These are phyloP conservation scores for Recurvirostra avosetta DNA, from an alignment of 2,113 vertebrate genomes.

Conservation along the genomic window DNA sequence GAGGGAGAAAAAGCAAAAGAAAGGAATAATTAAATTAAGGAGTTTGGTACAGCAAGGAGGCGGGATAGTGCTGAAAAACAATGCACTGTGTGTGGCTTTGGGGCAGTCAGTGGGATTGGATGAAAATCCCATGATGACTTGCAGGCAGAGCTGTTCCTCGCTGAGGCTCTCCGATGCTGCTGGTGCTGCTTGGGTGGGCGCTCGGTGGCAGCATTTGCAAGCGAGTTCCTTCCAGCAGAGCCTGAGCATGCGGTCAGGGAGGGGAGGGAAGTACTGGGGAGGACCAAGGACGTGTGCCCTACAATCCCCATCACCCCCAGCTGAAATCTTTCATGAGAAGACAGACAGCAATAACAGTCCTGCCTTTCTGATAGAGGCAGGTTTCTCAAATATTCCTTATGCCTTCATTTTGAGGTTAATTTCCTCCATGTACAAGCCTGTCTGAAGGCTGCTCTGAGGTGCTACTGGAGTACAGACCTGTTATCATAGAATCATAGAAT, in stretches of 20 bases:
- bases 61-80: background rate
- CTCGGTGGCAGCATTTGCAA: fast-evolving
- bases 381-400: background rate
- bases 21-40: background rate
- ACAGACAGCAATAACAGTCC: no score
- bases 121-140: fast-evolving
- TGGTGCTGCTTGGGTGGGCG: no score
- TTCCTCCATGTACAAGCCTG: background rate
- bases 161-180: fast-evolving
- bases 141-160: fast-evolving
- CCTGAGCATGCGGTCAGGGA: fast-evolving
- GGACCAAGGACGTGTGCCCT: background rate
- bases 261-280: fast-evolving
- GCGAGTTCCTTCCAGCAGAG: background rate
- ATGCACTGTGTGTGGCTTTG: fast-evolving
- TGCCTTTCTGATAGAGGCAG: background rate
- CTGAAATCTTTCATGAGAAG: background rate
- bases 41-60: background rate
- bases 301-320: background rate
- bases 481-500: background rate
- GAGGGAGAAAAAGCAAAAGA: background rate
- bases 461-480: background rate
- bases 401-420: fast-evolving
- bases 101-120: background rate
- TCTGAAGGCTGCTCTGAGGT: background rate